Conservation (phyloP, 2,113 vertebrate genomes). For the Crypturellus undulatus region DNA sequence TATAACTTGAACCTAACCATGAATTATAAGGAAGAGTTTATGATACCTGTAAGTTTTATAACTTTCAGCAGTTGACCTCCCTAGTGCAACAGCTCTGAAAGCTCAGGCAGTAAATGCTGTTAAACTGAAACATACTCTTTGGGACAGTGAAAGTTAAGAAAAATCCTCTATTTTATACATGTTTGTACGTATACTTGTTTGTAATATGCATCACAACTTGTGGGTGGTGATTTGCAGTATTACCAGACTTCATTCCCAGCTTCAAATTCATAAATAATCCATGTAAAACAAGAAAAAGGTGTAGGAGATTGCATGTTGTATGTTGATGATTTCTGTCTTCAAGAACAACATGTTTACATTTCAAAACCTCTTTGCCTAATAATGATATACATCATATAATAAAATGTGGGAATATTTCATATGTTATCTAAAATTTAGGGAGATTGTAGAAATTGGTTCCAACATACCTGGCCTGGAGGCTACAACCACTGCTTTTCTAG, state of each 20-base stretch:
- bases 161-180: background rate
- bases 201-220: background rate
- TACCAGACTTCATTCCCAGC: background rate
- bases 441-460: background rate
- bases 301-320: background rate
- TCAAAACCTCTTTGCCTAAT: background rate
- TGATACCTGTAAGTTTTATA: background rate
- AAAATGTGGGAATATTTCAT: background rate
- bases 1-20: background rate
- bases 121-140: background rate
- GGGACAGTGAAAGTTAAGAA: background rate
- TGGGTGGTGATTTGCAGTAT: background rate
- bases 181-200: background rate
- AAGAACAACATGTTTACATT: background rate
- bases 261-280: constrained; percentile 11
- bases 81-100: background rate
- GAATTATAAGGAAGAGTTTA: background rate
- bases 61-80: background rate
- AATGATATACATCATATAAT: background rate
- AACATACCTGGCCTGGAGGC: background rate
- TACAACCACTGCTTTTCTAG: background rate
- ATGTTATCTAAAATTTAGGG: background rate
- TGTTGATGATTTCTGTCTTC: constrained; percentile 3
- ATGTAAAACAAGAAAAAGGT: background rate
- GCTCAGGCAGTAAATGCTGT: background rate